Base-by-base conservation (phyloP, 2,797 vertebrate genomes). In the Okamejei kenojei region DNA sequence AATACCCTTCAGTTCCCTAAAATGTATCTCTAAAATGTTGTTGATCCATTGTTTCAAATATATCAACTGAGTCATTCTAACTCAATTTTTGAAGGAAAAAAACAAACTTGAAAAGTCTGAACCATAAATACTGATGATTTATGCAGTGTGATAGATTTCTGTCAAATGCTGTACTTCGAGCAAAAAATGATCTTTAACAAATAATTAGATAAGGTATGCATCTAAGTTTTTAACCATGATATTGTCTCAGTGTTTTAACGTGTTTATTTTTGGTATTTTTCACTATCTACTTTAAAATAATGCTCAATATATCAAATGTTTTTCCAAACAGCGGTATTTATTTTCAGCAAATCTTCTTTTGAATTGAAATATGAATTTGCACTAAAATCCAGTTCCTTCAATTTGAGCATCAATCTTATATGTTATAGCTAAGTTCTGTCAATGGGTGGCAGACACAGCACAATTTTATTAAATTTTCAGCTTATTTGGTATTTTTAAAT, bases 371-470 rank as follows among this genome's bases (percentile, higher is more conserved):
- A n/a, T 61, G 9, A 58, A 26, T 4, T 29, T 58, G 29, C 45
- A 23, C 5, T 58, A 10, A 84, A 84, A 45, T 58, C 81, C 45
- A 84, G 6, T 84, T 29, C 45, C 21, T 84, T 84, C 54, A 15
- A 45, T 90, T 38, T 71, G 63, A 84, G 86, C 19, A 32, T 92
- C 35, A 15, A 76, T 54, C 58, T 74, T 45, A 88, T 65, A 38
- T 92, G 90, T 45, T 76, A 76, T 92, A 54, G 17, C 90, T 76
- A 45, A 76, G 38, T 54, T 74, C 71, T 58, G 90, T 92, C 90
- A 76, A 38, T 76, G 73, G 90, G 90, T 92, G 90, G 90, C 90
- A 92, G 90, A 8, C 68, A 26, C 45, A 58, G 71, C 90, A 92
- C 71, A 58, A 92, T 32, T 13, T 88, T 58, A 7, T 17, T 13